Base-by-base conservation (phyloP, 2,888 invertebrate genomes). In the Liopterus haemorrhoidalis region DNA sequence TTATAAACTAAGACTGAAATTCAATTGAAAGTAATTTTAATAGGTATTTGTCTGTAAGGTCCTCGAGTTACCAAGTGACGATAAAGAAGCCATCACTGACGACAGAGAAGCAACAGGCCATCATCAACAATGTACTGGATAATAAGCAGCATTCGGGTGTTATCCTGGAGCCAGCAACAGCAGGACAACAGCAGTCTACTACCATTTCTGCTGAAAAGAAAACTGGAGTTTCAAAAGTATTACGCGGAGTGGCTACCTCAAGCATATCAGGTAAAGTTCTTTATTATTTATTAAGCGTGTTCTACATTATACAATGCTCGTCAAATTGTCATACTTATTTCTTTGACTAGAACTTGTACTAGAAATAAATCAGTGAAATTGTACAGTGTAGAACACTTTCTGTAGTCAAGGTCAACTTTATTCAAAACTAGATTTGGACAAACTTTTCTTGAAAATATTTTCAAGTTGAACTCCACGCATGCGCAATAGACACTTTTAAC, bases 191-290 rank as follows among this genome's bases (percentile, higher is more conserved):
- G 28, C 15, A 40, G 2, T 42, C 48, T 18, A 50, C 54, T 5
- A 45, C 53, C 3, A 40, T 54, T 8, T 44, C 48, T n/a, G 41
- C 53, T 14, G 64, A 63, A 37, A 66, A 64, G 49, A 65, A 63
- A 51, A 58, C 62, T 12, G 63, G 57, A 43, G 51, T 72, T 52
- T 65, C 75, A 37, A 76, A 74, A 58, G 72, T 75, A 21, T 70
- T 76, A 3, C 67, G 74, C 46, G 74, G 75, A 8, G 72, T 76
- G 9, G 76, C 69, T 36, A 65, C 74, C 3, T 74, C 76, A 31
- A 78, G 78, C 57, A 73, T 78, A 31, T 78, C 78, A 45, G 78
- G 78, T 76, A 55, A 63, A n/a, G n/a, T n/a, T n/a, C n/a, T n/a
- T n/a, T n/a, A n/a, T n/a, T n/a, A n/a, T n/a, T n/a, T n/a, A n/a